Conservation (phyloP, 2,797 vertebrate genomes). For the Amniataba percoides region DNA sequence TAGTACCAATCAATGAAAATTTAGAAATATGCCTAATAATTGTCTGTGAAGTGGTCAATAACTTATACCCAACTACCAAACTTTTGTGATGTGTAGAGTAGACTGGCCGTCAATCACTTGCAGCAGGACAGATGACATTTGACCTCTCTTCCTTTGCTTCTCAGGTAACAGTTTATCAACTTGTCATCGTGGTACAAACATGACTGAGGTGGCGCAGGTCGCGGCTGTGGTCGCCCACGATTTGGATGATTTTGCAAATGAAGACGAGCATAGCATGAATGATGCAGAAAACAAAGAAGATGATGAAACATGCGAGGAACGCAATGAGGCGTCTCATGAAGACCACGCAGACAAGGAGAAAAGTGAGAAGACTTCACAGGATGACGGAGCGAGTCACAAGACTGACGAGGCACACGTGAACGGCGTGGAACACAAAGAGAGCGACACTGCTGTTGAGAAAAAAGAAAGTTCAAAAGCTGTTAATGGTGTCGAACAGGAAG, state of each 20-base stretch:
- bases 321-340: constrained; percentile 2
- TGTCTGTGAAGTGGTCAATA: not conserved
- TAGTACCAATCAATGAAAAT: not conserved
- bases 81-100: not conserved
- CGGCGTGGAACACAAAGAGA: constrained; percentile 59
- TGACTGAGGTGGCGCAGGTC: constrained; percentile 82
- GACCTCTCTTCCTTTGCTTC: constrained; percentile 4
- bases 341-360: constrained; percentile 19
- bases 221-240: constrained; percentile 52
- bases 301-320: constrained; percentile 27
- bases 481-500: constrained; percentile 52
- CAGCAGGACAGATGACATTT: not conserved
- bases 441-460: not conserved
- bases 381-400: not conserved
- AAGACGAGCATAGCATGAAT: constrained; percentile 41
- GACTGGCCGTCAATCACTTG: not conserved
- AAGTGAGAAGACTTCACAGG: not conserved
- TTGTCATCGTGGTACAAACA: constrained; percentile 72
- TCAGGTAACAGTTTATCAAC: constrained; percentile 68
- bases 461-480: constrained; percentile 25
- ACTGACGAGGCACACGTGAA: constrained; percentile 48
- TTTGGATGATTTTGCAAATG: constrained; percentile 40
- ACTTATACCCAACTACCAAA: not conserved
- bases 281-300: constrained; percentile 48
- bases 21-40: not conserved